Percentiles rank a stretch among this genome's conserved stretches.
Evolutionary conservation across 2,113 vertebrate genomes (phyloP).

Genomic region (Limnothrissa miodon): DNA sequence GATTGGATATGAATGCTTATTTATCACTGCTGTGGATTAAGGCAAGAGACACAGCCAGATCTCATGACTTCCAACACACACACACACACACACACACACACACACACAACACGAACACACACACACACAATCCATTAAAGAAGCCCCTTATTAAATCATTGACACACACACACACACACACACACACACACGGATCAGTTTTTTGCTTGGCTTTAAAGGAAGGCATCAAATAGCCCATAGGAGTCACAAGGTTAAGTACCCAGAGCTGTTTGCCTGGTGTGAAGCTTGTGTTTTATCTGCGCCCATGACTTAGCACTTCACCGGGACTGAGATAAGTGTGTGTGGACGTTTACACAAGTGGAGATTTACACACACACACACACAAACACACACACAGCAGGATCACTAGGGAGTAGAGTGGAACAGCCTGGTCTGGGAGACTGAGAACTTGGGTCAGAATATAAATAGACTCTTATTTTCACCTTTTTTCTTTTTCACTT

Average conservation of each 20-base stretch:
- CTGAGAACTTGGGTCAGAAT: neutral
- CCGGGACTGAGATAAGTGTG: neutral
- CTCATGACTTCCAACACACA: neutral
- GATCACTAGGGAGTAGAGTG: neutral
- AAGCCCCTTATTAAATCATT: neutral
- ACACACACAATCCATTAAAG: neutral
- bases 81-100: neutral
- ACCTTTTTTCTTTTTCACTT: neutral
- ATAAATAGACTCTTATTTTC: neutral
- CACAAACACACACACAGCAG: neutral
- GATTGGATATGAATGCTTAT: conserved; percentile 30
- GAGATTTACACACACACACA: neutral
- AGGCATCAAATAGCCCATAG: neutral
- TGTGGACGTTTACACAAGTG: neutral
- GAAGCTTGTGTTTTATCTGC: neutral
- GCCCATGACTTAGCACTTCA: neutral
- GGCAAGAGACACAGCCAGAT: neutral
- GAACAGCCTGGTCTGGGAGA: neutral
- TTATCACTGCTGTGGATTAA: neutral
- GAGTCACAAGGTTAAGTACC: neutral
- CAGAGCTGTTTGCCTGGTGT: neutral
- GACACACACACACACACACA: neutral
- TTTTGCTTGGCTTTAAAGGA: neutral
- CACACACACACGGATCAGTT: neutral
- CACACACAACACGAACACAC: neutral